These are phyloP conservation scores for Perognathus longimembris DNA, from an alignment of 2,113 vertebrate genomes.

Conservation along the genomic window DNA sequence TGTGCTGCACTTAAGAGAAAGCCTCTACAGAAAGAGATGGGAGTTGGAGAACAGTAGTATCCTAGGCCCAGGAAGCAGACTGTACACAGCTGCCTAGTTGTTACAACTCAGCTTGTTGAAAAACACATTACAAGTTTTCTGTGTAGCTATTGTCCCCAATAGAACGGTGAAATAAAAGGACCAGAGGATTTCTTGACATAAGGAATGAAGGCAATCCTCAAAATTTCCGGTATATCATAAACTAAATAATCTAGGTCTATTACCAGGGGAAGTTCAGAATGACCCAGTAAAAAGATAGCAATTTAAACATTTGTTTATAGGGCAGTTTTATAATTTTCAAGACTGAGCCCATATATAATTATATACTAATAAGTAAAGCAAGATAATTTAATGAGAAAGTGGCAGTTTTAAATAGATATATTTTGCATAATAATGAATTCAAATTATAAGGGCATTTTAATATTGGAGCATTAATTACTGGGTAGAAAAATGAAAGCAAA, in stretches of 20 bases:
- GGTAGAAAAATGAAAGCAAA: conserved; percentile 28
- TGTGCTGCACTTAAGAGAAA: background rate
- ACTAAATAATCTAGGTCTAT: background rate
- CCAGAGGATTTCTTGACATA: background rate
- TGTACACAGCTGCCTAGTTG: background rate
- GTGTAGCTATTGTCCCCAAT: background rate
- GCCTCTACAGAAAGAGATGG: background rate
- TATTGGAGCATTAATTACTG: conserved; percentile 5
- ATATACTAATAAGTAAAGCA: conserved; percentile 52
- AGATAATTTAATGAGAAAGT: conserved; percentile 64
- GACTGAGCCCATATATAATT: background rate
- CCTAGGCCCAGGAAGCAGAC: background rate
- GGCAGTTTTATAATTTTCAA: conserved; percentile 52
- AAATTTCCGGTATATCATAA: background rate
- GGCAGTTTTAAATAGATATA: conserved; percentile 41
- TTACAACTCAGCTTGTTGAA: background rate
- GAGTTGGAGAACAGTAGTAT: background rate
- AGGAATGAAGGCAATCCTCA: background rate
- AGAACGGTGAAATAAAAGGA: background rate
- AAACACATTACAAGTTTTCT: background rate
- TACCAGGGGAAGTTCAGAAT: conserved; percentile 1
- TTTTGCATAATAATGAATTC: conserved; percentile 40
- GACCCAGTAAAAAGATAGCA: background rate
- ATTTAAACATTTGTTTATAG: conserved; percentile 48
- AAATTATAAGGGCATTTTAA: conserved; percentile 40